Evolutionary conservation across 2,113 vertebrate genomes (phyloP), one percentile per base, ranked within the genome.

Genomic region (Ondatra zibethicus): DNA sequence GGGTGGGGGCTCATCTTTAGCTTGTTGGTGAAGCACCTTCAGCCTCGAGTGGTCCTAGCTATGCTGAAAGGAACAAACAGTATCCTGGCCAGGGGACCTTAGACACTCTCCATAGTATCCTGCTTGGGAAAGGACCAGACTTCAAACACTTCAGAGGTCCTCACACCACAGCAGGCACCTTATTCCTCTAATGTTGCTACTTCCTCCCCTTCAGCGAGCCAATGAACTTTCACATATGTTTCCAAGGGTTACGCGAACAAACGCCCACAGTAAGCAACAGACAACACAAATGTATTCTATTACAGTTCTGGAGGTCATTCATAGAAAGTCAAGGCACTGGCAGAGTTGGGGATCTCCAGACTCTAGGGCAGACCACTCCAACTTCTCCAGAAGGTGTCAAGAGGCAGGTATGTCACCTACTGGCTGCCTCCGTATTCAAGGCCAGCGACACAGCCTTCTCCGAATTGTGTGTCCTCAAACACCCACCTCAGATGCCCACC

Each of bases 141-240:
- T 58, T n/a, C 1, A 10, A 50, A 42, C 14, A 3, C 0, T 16
- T 33, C 86, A 27, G 27, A 36, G 47, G 21, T 7, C 9, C 25
- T 23, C 68, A 3, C 10, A 14, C 73, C 3, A 0, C 0, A 1
- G 14, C 1, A 0, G 36, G 36, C 9, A 19, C 58, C 45, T 52
- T 29, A 39, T 16, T 50, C 11, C 52, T 4, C 29, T 23, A 13
- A 23, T 29, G 50, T 7, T 39, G 70, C n/a, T 39, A 31, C 36
- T 52, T n/a, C 66, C 33, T 70, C 86, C 13, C 47, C 13, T 73
- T 9, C 47, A 0, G 25, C 5, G 58, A 50, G 55, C 27, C 36
- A 39, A 2, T 1, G 7, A 7, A 0, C 0, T 3, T 4, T 39
- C 23, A 42, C 5, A 17, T 76, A 36, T 61, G 65, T 8, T 11